Percentiles rank a stretch among this genome's conserved stretches.
Conservation (phyloP, 2,797 vertebrate species). For the Chelidonichthys spinosus region DNA sequence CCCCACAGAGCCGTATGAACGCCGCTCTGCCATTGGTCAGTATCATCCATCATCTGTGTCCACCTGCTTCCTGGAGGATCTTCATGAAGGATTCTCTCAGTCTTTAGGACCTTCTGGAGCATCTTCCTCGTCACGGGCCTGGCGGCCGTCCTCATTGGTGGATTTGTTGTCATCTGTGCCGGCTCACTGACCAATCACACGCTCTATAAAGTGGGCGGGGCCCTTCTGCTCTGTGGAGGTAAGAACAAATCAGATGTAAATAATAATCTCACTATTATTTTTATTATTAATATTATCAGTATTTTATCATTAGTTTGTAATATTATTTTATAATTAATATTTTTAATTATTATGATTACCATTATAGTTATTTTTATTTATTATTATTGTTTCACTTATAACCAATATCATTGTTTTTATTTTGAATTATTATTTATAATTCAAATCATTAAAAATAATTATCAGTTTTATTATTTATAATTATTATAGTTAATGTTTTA, state of each 20-base stretch:
- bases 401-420: too few species aligned
- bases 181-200: constrained; percentile 46
- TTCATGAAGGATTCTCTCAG: constrained; percentile 17
- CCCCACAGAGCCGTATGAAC: constrained; percentile 30
- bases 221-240: constrained; percentile 61
- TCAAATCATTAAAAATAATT: too few species aligned
- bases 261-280: not conserved
- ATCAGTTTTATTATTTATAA: too few species aligned
- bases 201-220: constrained; percentile 50
- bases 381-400: too few species aligned
- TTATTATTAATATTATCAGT: not conserved
- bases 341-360: too few species aligned
- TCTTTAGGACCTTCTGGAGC: constrained; percentile 72
- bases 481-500: too few species aligned
- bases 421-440: too few species aligned
- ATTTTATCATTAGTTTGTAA: too few species aligned
- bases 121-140: constrained; percentile 56
- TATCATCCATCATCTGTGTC: not conserved
- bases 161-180: constrained; percentile 46
- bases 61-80: too few species aligned
- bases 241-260: not conserved
- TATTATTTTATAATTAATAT: fast-evolving
- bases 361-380: too few species aligned
- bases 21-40: constrained; percentile 51
- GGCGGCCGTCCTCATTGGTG: constrained; percentile 17